A percentile compares a stretch with the other conserved stretches of the same genome.
Conservation (phyloP, 92 coral and sea anemone species). For the Paragorgia papillata region DNA sequence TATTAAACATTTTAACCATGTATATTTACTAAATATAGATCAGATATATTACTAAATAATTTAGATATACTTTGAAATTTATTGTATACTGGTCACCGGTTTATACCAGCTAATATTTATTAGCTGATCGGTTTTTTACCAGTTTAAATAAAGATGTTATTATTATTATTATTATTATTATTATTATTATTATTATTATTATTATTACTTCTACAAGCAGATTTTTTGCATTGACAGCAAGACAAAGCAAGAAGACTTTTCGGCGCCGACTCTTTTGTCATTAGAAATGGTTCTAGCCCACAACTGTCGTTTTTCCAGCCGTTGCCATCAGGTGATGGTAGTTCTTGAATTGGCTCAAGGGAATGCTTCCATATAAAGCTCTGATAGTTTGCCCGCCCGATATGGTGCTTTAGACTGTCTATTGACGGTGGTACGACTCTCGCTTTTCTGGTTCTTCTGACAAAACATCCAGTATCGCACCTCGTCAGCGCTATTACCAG, state of each 20-base stretch:
- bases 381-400: conserved; percentile 61
- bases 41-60: no score
- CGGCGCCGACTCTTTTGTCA: conserved; percentile 71
- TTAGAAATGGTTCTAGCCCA: conserved; percentile 38
- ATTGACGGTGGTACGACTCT: conserved; percentile 61
- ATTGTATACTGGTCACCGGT: no score
- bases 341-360: conserved; percentile 32
- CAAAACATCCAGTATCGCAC: conserved; percentile 61
- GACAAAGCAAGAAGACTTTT: conserved; percentile 38
- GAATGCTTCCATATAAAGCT: conserved; percentile 53
- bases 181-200: no score
- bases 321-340: conserved; percentile 46
- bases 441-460: conserved; percentile 58
- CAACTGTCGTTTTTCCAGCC: conserved; percentile 44
- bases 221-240: conserved; percentile 44
- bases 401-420: conserved; percentile 56
- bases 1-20: no score
- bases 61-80: no score
- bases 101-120: no score
- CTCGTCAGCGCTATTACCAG: conserved; percentile 54
- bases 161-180: no score
- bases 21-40: no score
- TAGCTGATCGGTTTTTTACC: no score
- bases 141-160: no score
- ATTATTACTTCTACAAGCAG: conserved; percentile 44